Evolutionary conservation across 2,888 invertebrate species (phyloP), one percentile per base, ranked within the genome.

Genomic region (Ceraclea dissimilis): DNA sequence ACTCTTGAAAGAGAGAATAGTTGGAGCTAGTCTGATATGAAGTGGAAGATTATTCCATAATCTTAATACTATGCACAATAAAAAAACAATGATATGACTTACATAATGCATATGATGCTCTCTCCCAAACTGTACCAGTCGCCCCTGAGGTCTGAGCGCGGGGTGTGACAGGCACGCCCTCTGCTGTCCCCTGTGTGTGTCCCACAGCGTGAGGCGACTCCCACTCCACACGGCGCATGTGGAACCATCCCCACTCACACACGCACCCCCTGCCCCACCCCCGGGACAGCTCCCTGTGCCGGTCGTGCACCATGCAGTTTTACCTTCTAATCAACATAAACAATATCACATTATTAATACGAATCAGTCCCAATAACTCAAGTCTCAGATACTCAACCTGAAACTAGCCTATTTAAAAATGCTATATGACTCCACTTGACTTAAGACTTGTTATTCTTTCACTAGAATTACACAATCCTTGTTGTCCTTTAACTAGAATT

Each of bases 191-290:
- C 71, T 58, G 59, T 74, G 71, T 0, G 74, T 70, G 60, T 78
- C 78, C 78, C 78, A 78, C 26, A 78, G 55, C 0, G 76, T 76
- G 52, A 78, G 63, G 59, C 76, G 76, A 43, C 70, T 68, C 0
- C 77, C 78, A 54, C 76, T 76, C 78, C 77, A 78, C 1, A 76
- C 76, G 0, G 78, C 78, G n/a, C 76, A 75, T 54, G 76, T 63
- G 0, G 78, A 78, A 0, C 78, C 76, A 21, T 77, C 78, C 48
- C 73, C 71, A 0, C 77, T 76, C 61, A 78, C 71, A 11, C 74
- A 75, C 4, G 74, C 72, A 2, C 72, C 74, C 1, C 75, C 75
- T 10, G 58, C 56, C 18, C 47, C 33, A 17, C 58, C 60, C 1
- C 54, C 58, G 62, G 64, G 54, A 13, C 49, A 31, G 6, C 11